Conservation (phyloP, 2,113 vertebrate species). For the Theristicus caerulescens region DNA sequence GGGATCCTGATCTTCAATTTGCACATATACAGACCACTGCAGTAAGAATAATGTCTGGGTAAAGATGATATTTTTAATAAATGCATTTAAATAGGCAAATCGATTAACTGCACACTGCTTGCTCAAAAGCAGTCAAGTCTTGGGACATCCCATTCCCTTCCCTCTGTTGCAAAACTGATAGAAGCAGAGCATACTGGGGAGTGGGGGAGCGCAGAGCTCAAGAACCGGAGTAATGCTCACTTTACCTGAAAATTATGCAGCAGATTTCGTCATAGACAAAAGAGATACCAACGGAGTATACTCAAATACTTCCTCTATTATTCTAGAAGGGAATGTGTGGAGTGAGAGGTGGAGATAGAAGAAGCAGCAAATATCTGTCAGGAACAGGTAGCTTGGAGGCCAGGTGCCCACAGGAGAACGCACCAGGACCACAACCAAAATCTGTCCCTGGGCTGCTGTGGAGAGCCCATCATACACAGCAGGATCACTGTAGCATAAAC, state of each 20-base stretch:
- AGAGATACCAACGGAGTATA: not conserved
- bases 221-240: not conserved
- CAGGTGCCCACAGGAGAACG: not conserved
- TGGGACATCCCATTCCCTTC: not conserved
- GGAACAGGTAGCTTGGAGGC: not conserved
- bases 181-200: not conserved
- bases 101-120: not conserved
- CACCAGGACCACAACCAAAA: not conserved
- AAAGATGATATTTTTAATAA: not conserved
- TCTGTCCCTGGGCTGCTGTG: not conserved
- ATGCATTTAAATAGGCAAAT: not conserved
- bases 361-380: not conserved
- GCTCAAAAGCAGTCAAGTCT: not conserved
- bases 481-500: not conserved
- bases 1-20: not conserved
- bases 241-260: not conserved
- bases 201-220: not conserved
- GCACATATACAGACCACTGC: not conserved
- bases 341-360: not conserved
- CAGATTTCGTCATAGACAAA: not conserved
- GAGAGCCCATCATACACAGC: not conserved
- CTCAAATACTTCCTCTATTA: not conserved
- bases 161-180: not conserved
- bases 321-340: not conserved
- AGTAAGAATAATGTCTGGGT: not conserved